phyloP scores from a whole-genome alignment of 2,113 vertebrate species.

The Sapayoa aenigma region DNA sequence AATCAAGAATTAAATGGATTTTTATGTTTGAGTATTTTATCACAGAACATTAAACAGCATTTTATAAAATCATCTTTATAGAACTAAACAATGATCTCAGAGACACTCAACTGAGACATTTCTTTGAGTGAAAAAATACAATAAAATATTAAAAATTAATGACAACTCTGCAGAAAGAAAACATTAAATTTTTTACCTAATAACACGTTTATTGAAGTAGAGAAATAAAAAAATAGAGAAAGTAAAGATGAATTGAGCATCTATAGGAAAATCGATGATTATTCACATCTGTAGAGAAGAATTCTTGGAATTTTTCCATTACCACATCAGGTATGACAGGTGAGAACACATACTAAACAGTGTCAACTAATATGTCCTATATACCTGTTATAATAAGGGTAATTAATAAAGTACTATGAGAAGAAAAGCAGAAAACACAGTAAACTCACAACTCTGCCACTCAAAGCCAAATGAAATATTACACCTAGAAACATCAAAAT shows the following conservation, averaged over 20 bases:
- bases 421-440: not conserved
- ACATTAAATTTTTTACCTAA: not conserved
- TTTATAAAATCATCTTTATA: not conserved
- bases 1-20: not conserved
- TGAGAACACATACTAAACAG: not conserved
- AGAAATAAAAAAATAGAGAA: not conserved
- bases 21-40: not conserved
- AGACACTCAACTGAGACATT: not conserved
- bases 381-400: not conserved
- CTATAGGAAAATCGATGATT: not conserved
- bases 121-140: not conserved
- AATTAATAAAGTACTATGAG: not conserved
- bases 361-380: fast-evolving
- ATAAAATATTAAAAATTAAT: not conserved
- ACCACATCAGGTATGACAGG: not conserved
- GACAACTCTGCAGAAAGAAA: not conserved
- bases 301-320: not conserved
- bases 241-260: not conserved
- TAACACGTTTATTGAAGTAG: not conserved
- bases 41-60: not conserved
- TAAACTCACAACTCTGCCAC: not conserved
- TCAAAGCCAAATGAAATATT: not conserved
- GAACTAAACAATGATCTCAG: not conserved
- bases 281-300: not conserved
- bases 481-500: not conserved